Evolutionary conservation across 2,113 vertebrate genomes (phyloP).

Genomic region (Melanocharis versteri): DNA sequence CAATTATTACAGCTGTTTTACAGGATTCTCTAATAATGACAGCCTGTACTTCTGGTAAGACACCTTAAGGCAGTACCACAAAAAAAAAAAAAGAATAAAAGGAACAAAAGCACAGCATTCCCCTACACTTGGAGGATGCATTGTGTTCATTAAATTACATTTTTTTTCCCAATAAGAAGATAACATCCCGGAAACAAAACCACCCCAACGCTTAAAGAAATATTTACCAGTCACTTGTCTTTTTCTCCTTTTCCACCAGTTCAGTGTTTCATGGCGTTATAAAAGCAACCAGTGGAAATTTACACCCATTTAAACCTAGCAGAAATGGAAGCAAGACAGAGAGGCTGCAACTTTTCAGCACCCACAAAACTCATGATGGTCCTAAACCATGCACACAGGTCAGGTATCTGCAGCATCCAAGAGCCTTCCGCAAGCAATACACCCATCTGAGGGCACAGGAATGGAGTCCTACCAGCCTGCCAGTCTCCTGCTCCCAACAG

Average conservation of each 20-base stretch:
- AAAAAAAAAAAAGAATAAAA: background rate
- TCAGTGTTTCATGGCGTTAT: background rate
- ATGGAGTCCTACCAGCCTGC: background rate
- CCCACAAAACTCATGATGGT: background rate
- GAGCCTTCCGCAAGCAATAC: background rate
- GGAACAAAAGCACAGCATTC: background rate
- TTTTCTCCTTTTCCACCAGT: background rate
- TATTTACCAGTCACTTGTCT: background rate
- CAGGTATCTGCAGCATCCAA: background rate
- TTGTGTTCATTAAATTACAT: background rate
- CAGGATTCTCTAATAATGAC: background rate
- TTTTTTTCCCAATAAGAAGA: background rate
- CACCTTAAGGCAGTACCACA: background rate
- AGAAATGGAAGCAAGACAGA: background rate
- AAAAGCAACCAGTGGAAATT: background rate
- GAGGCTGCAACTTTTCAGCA: background rate
- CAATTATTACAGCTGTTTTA: slow-evolving; percentile 29
- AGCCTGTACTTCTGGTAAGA: background rate
- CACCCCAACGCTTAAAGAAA: background rate
- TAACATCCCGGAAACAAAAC: background rate
- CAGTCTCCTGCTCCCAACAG: background rate
- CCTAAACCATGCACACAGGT: background rate
- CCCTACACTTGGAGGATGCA: background rate
- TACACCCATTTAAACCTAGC: background rate
- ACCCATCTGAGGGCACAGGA: background rate